A percentile compares a stretch with the other conserved stretches of the same genome.
phyloP scores from a whole-genome alignment of 2,113 vertebrate species.

The Myrmecobius fasciatus region DNA sequence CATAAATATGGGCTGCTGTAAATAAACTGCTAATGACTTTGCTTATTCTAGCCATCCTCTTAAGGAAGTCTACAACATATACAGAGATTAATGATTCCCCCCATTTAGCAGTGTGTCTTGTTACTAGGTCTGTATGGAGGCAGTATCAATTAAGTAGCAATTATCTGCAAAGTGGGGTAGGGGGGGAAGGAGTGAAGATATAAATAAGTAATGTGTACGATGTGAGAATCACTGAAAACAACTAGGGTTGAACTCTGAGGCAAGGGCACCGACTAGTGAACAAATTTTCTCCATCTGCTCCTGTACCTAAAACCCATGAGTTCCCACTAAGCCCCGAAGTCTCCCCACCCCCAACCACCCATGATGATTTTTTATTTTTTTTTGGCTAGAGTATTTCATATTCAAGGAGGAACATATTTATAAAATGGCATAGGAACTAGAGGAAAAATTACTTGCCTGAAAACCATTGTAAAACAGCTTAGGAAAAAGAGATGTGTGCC shows the following conservation, averaged over 20 bases:
- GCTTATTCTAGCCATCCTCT: conserved; percentile 83
- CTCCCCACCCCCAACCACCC: background rate
- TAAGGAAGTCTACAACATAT: conserved; percentile 83
- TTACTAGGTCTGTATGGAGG: conserved; percentile 83
- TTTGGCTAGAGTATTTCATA: conserved; percentile 8
- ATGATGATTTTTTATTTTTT: background rate
- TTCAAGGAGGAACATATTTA: conserved; percentile 65
- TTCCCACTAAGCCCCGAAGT: conserved; percentile 54
- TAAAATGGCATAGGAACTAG: conserved; percentile 61
- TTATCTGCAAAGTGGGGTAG: conserved; percentile 84
- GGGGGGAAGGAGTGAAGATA: conserved; percentile 77
- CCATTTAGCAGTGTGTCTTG: conserved; percentile 84
- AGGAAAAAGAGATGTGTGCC: conserved; percentile 70
- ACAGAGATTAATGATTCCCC: conserved; percentile 84
- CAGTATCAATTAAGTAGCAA: conserved; percentile 87
- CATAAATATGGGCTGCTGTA: conserved; percentile 84
- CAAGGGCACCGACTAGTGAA: conserved; percentile 87
- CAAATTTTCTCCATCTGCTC: conserved; percentile 70
- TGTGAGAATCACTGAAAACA: conserved; percentile 82
- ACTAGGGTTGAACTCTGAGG: conserved; percentile 83
- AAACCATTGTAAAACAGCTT: conserved; percentile 69
- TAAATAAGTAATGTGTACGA: conserved; percentile 85
- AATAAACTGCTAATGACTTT: conserved; percentile 89
- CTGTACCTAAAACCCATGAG: conserved; percentile 70
- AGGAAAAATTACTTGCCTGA: conserved; percentile 53